Evolutionary conservation across 2,888 invertebrate genomes (phyloP), one percentile per base, ranked within the genome.

Genomic region (Acleris emargana): DNA sequence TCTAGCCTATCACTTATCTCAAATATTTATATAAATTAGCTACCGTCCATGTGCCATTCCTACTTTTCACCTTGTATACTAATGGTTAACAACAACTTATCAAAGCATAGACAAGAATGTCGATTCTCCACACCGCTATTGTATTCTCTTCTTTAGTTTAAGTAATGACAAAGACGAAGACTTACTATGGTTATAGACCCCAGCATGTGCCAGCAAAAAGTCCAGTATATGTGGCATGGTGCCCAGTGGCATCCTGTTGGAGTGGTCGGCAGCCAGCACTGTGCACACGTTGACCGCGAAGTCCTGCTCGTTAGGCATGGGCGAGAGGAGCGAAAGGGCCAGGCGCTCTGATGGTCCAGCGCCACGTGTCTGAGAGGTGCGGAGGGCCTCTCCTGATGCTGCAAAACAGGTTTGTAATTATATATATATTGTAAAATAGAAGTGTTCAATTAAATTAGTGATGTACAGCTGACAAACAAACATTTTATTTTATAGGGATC

Each of bases 211-310:
- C 71, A 99, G 89, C 49, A 99, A 91, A 73, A 97, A 96, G 78
- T 97, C 97, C 73, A 99, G 88, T 68, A 99, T 94, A 76, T 97
- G 95, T 1, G 98, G 98, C 73, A 96, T 97, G 73, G 97, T 96
- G 67, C 96, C 95, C 68, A 99, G 89, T 61, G 97, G 96, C 62
- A 99, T 91, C 0, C 97, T 95, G 78, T 98, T 97, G 68, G 97
- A 96, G 69, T 97, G 97, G 80, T 99, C 99, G 74, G 98, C 99
- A 6, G 99, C 98, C 73, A 99, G 94, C 67, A 99, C 93, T 0
- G 98, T 98, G 86, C 99, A 99, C 3, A 99, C 98, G 87, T 99
- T 99, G 77, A 99, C 96, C 28, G 99, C 99, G 86, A 99, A 98
- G 90, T 99, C 99, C 84, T 99, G 98, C 86, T 99, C 99, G 87